Conservation (phyloP, 2,888 invertebrate species). For the Torymus aiolomorphi region DNA sequence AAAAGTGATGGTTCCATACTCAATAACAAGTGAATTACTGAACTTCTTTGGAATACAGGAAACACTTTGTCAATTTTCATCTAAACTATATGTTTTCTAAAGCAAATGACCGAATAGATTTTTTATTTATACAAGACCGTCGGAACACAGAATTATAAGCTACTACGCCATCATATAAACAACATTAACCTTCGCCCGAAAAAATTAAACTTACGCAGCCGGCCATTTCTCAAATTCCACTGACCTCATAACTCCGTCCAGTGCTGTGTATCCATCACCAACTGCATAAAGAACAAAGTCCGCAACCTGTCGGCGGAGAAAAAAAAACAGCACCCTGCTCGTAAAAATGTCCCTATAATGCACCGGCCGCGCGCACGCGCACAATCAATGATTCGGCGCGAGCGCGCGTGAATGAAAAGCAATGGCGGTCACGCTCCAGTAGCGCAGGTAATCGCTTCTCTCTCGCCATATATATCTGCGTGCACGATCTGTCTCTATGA, state of each 20-base stretch:
- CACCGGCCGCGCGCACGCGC: background rate
- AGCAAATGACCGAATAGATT: no score
- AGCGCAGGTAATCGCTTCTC: conserved; percentile 22
- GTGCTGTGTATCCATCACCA: conserved; percentile 3
- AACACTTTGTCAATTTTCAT: no score
- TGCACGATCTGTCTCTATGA: conserved; percentile 12
- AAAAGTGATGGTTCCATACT: no score
- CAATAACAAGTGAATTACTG: no score
- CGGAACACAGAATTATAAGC: no score
- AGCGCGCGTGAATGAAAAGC: conserved; percentile 31
- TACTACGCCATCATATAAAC: no score
- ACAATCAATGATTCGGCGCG: conserved; percentile 26
- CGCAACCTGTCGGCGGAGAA: background rate
- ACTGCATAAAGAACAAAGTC: background rate
- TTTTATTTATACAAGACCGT: no score
- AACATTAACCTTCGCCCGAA: no score
- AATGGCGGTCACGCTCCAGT: conserved; percentile 17
- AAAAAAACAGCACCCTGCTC: background rate
- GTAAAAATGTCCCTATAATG: conserved; percentile 2
- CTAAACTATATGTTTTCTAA: no score
- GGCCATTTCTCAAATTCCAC: background rate
- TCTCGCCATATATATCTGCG: background rate
- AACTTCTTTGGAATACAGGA: no score
- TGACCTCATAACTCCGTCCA: background rate
- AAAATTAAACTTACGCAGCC: no score